A percentile compares a stretch with the other conserved stretches of the same genome.
Conservation (phyloP, 1,140 invertebrate species). For the Eubasilissa regina region DNA sequence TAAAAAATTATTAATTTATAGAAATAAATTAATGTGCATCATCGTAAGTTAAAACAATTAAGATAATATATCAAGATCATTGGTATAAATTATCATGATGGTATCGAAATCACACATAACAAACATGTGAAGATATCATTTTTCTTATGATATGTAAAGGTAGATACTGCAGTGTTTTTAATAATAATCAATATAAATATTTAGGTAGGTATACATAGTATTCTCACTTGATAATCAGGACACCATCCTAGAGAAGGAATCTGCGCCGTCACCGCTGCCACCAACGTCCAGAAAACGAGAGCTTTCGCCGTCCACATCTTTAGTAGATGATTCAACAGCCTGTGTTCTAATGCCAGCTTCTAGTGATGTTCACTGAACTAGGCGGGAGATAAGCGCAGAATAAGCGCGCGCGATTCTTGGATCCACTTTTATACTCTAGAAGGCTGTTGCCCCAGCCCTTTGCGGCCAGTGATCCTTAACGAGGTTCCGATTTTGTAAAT, state of each 20-base stretch:
- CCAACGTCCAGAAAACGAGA: slow-evolving; percentile 64
- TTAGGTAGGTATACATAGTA: too few relatives aligned
- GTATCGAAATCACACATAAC: too few relatives aligned
- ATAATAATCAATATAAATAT: too few relatives aligned
- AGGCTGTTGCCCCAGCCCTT: slow-evolving; percentile 24
- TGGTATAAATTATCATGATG: too few relatives aligned
- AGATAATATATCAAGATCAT: too few relatives aligned
- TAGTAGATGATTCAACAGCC: neutral
- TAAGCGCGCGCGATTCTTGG: slow-evolving; percentile 29
- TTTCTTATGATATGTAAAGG: too few relatives aligned
- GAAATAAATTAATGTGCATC: too few relatives aligned
- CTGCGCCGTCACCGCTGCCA: slow-evolving; percentile 66
- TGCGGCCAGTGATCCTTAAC: slow-evolving; percentile 14
- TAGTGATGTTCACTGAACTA: neutral
- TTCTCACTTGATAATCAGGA: slow-evolving; percentile 68
- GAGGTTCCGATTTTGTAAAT: neutral
- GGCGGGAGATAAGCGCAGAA: slow-evolving; percentile 20
- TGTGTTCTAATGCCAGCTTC: neutral
- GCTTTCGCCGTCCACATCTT: slow-evolving; percentile 66
- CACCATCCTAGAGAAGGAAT: slow-evolving; percentile 71
- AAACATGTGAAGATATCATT: too few relatives aligned
- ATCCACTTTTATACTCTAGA: slow-evolving; percentile 38
- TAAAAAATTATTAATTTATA: too few relatives aligned
- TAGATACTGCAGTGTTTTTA: too few relatives aligned
- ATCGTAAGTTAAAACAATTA: too few relatives aligned